Base-by-base conservation (phyloP, 2,113 vertebrate genomes). In the Gambusia affinis region DNA sequence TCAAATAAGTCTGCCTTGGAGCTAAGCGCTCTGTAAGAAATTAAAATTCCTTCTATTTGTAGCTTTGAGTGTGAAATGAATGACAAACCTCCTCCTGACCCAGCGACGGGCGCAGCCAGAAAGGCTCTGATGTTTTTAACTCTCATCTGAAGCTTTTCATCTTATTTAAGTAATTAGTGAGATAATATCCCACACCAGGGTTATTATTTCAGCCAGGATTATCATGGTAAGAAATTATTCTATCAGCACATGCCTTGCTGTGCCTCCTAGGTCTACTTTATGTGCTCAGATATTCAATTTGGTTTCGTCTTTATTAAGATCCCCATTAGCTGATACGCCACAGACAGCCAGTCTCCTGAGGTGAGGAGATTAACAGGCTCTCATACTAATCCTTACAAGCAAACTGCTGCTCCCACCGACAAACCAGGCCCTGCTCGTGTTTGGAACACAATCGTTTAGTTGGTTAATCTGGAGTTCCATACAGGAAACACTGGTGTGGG, bases 331-430 rank as follows among this genome's bases (percentile, higher is more conserved):
- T 83, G 89, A 92, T 90, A 87, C 11, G 42, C 77, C 28, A 8
- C 75, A 78, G 82, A 77, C 76, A 80, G 73, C 61, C 79, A 29
- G 79, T 84, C 87, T 89, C 90, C 86, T 75, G 87, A 92, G 86
- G 88, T 82, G 90, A 76, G 82, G n/a, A 88, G 88, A 90, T 90
- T 92, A 90, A 81, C 83, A 63, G 75, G 78, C 88, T 88, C 81
- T 88, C 64, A 22, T 69, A 28, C 86, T 88, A 88, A 90, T 89
- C 89, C 91, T 44, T 67, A 67, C 81, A 68, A 79, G 79, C 84
- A 69, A 81, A 84, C 82, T 70, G 71, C 78, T 67, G 81, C 79
- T 87, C 75, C 64, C 70, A 69, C 75, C 73, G 83, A 78, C 85
- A 69, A 57, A 74, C 51, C 63, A 4, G 74, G 72, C 61, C 17